Evolutionary conservation across 2,797 vertebrate species (phyloP), one percentile per base, ranked within the genome.

Genomic region (Triplophysa yarkandensis): DNA sequence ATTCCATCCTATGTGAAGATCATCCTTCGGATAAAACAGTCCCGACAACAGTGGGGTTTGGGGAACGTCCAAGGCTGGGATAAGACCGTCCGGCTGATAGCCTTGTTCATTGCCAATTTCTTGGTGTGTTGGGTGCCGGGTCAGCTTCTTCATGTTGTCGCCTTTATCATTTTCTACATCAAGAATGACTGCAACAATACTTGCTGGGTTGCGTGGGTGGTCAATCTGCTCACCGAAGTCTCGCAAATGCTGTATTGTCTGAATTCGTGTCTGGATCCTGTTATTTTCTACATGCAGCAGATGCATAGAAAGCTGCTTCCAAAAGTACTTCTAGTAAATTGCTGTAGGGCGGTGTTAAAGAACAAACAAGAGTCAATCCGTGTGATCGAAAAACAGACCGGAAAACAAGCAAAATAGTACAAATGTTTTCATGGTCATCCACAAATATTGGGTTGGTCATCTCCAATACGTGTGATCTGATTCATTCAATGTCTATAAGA

Each of bases 111-210:
- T 41, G 80, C 68, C 60, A 85, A 82, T 55, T 83, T 85, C 43
- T 62, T 85, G 66, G 72, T 83, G 66, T 85, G 83, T 71, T 85
- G 83, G 83, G 50, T 85, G 36, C 83, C 83, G 11, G 82, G 80
- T 36, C 82, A 85, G 71, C 68, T 85, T 48, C 80, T 85, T n/a
- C 78, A 85, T 52, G 79, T 85, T 36, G 28, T 83, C 2, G 82
- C 79, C 48, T 85, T 77, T 34, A 71, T 83, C 30, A 19, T 81
- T 32, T 85, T 80, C 78, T 79, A 81, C 65, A 58, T 36, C 2
- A 63, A 77, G 21, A 66, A 82, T 39, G 65, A 82, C 61, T 78
- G 79, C 25, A 61, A 54, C 28, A 80, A 81, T 21, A 71, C 28
- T 23, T 85, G 84, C 50, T 70, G 58, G 79, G 61, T 82, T 61